Base-by-base conservation (phyloP, 2,113 vertebrate genomes). In the Psittacus erithacus region DNA sequence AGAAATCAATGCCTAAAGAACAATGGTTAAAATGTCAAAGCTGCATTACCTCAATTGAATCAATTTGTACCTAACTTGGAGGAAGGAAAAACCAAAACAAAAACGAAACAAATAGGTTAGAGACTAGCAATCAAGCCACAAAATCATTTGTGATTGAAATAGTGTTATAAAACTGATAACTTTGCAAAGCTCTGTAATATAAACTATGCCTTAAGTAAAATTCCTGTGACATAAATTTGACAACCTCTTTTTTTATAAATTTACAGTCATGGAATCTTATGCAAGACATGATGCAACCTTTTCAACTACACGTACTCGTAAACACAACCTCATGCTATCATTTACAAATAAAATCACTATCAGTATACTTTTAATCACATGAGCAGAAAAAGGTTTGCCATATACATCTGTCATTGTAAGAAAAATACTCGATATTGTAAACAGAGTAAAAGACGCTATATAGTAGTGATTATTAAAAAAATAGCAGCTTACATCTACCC, bases 391-490 rank as follows among this genome's bases (percentile, higher is more conserved):
- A 88, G 96, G 92, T 96, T 94, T 96, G 96, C 94, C 94, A 96
- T 95, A 94, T 86, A 93, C 95, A 82, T 91, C 97, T 97, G 93
- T 97, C 94, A 86, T 92, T 70, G 90, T 96, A 96, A 97, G 96
- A 97, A 97, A 98, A 98, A 97, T 96, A 97, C 71, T 85, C 93
- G 93, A 95, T 97, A 97, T 95, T 94, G 97, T 96, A 96, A 98
- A 98, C 94, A 98, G 96, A 98, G 93, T 97, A 97, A 97, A 98
- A 98, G 97, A 97, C 97, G 97, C 93, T 96, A 97, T 97, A 97
- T 96, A 97, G 97, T 98, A 98, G 98, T 98, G 97, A 98, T 97
- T 96, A 96, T 88, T 96, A 97, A 97, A 97, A 97, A 98, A 97
- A 96, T 98, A 98, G 97, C 98, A 98, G 98, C 98, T 97, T 97